Conservation (phyloP, 2,113 vertebrate species). For the Anguilla japonica region DNA sequence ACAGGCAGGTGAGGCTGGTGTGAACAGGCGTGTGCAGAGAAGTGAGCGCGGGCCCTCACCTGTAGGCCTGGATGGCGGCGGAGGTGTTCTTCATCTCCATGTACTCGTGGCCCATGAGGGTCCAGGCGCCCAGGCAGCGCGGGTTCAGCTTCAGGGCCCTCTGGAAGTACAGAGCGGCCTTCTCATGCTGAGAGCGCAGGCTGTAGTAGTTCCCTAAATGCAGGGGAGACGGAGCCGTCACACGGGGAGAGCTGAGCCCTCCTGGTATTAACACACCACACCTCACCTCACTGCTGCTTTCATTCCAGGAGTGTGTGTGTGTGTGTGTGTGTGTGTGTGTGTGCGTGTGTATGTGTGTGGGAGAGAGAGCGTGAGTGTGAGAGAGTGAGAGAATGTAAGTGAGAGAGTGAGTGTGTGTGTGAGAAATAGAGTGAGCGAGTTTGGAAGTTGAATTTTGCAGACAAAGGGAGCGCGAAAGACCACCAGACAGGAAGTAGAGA, state of each 20-base stretch:
- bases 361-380: no score
- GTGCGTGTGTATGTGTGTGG: no score
- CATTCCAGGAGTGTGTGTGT: no score
- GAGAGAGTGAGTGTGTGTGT: no score
- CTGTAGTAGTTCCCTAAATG: constrained; percentile 93
- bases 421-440: no score
- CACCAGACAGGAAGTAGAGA: neutral
- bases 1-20: neutral
- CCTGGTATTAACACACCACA: neutral
- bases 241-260: no score
- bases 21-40: neutral
- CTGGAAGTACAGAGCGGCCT: constrained; percentile 98
- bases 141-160: constrained; percentile 95
- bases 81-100: constrained; percentile 99
- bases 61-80: constrained; percentile 95
- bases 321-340: no score
- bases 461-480: neutral
- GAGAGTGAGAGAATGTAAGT: no score
- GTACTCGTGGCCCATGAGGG: constrained; percentile 97
- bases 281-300: neutral
- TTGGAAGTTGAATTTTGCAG: neutral
- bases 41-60: constrained; percentile 54
- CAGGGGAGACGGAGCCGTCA: constrained; percentile 13
- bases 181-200: constrained; percentile 95
- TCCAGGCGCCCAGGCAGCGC: constrained; percentile 96